Conservation (phyloP, 2,888 invertebrate genomes). For the Campoletis raptor region DNA sequence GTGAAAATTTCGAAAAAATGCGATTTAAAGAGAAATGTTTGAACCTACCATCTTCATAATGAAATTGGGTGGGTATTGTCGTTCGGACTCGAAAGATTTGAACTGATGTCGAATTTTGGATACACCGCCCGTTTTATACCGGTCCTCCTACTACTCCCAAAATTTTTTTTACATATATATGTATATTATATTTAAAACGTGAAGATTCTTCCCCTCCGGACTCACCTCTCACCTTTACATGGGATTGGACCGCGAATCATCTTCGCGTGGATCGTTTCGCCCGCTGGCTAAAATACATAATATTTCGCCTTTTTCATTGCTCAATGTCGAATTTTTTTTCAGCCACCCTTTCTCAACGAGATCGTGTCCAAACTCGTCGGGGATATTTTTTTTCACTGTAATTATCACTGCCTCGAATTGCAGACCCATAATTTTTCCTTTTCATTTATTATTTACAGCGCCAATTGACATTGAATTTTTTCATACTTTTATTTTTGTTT, state of each 20-base stretch:
- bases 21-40: background rate
- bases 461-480: slow-evolving; percentile 13
- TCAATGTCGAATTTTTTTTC: slow-evolving; percentile 35
- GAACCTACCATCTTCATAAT: slow-evolving; percentile 57
- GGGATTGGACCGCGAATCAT: slow-evolving; percentile 42
- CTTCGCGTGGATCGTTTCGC: slow-evolving; percentile 14
- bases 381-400: background rate
- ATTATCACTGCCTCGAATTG: background rate
- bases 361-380: background rate
- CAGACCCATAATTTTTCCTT: background rate
- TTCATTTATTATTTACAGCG: background rate
- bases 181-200: slow-evolving; percentile 8
- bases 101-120: slow-evolving; percentile 57
- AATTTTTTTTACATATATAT: slow-evolving; percentile 18
- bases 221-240: slow-evolving; percentile 62
- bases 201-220: slow-evolving; percentile 3
- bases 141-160: slow-evolving; percentile 55
- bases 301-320: slow-evolving; percentile 47
- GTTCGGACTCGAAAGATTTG: slow-evolving; percentile 50
- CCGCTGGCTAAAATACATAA: slow-evolving; percentile 41
- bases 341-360: slow-evolving; percentile 10
- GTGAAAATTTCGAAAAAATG: background rate
- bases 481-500: background rate
- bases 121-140: slow-evolving; percentile 57
- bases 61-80: slow-evolving; percentile 41